Evolutionary conservation across 2,888 invertebrate genomes (phyloP).

Genomic region (Silvanus unidentatus): DNA sequence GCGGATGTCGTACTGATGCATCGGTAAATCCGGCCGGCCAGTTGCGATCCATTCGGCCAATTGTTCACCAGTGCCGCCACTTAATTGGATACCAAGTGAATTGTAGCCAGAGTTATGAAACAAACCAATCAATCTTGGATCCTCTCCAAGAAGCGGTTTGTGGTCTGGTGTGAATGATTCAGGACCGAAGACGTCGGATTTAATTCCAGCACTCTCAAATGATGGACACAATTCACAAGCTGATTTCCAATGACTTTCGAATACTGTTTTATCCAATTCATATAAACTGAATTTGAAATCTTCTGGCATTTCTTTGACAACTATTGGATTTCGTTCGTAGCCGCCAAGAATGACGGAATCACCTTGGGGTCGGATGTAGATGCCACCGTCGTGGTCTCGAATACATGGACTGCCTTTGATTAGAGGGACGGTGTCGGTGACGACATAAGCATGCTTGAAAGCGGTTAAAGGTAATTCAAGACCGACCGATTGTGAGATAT

Average conservation of each 20-base stretch:
- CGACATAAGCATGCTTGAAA: constrained; percentile 85
- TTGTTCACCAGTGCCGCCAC: constrained; percentile 81
- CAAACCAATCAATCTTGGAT: constrained; percentile 60
- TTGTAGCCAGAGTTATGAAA: constrained; percentile 87
- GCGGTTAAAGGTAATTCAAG: constrained; percentile 69
- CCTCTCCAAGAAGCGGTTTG: constrained; percentile 78
- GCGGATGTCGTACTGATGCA: constrained; percentile 81
- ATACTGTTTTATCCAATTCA: constrained; percentile 82
- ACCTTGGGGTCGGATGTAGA: constrained; percentile 80
- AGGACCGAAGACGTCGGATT: constrained; percentile 83
- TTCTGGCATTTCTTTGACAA: constrained; percentile 68
- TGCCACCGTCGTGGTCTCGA: constrained; percentile 76
- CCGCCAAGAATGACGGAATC: constrained; percentile 80
- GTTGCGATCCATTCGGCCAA: constrained; percentile 78
- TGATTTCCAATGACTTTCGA: constrained; percentile 67
- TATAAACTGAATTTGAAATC: constrained; percentile 80
- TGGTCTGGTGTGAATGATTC: constrained; percentile 92
- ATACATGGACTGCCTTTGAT: constrained; percentile 73
- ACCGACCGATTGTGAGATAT: constrained; percentile 63
- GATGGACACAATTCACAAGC: constrained; percentile 70
- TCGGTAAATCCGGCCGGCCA: constrained; percentile 76
- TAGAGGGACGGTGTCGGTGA: constrained; percentile 72
- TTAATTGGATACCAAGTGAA: constrained; percentile 88
- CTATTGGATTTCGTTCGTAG: constrained; percentile 79
- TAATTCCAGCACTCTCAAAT: constrained; percentile 69